A percentile compares a stretch with the other conserved stretches of the same genome.
Conservation (phyloP, 2,113 vertebrate genomes). For the Corydoras maculifer region DNA sequence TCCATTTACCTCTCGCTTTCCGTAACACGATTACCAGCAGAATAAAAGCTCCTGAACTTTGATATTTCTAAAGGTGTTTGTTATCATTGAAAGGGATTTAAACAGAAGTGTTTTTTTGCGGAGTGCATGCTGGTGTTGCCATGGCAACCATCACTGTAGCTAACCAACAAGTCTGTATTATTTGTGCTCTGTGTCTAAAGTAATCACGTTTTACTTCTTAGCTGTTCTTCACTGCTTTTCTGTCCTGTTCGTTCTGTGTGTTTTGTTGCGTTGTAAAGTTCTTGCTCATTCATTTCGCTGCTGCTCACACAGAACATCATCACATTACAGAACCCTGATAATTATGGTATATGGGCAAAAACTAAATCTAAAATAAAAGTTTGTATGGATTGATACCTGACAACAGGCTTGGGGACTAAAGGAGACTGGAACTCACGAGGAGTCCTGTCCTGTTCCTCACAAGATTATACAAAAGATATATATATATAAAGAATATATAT, state of each 20-base stretch:
- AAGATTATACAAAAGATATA: no score
- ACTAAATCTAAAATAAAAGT: no score
- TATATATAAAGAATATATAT: no score
- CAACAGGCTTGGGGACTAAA: no score
- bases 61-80: constrained; percentile 27
- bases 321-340: not conserved
- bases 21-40: constrained; percentile 20
- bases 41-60: constrained; percentile 15
- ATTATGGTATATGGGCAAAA: no score
- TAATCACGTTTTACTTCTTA: constrained; percentile 18
- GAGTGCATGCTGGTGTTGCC: constrained; percentile 16
- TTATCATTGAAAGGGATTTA: constrained; percentile 12
- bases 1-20: not conserved
- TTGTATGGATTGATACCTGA: no score
- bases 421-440: no score
- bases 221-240: not conserved
- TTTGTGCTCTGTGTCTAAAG: constrained; percentile 10
- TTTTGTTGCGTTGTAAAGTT: not conserved
- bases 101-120: constrained; percentile 19
- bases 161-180: constrained; percentile 22
- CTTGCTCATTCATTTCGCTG: not conserved
- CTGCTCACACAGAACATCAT: not conserved
- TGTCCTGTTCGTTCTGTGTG: not conserved
- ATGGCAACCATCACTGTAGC: constrained; percentile 32
- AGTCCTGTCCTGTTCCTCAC: no score